phyloP scores from a whole-genome alignment of 2,888 invertebrate species.

The Gastrophysa polygoni region DNA sequence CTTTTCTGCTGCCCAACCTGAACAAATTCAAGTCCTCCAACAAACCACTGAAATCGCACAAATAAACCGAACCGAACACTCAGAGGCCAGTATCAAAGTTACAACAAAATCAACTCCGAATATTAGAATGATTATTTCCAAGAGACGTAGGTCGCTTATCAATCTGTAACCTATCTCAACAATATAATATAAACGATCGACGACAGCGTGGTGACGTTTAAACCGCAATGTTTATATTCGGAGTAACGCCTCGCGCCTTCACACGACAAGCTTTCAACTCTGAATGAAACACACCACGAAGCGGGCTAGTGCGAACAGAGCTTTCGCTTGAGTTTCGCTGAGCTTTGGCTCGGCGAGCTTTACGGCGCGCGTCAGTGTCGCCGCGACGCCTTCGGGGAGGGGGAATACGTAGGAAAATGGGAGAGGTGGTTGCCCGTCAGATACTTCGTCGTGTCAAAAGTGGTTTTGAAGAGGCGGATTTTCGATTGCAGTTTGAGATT shows the following conservation, averaged over 20 bases:
- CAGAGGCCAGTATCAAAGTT: constrained; percentile 25
- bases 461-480: constrained; percentile 18
- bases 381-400: constrained; percentile 47
- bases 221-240: constrained; percentile 10
- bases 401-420: constrained; percentile 48
- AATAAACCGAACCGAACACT: constrained; percentile 25
- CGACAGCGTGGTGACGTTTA: not conserved
- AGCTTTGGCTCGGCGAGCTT: constrained; percentile 30
- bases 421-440: constrained; percentile 48
- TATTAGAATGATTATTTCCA: not conserved
- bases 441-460: constrained; percentile 52
- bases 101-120: constrained; percentile 8
- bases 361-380: constrained; percentile 22
- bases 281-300: constrained; percentile 29
- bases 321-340: constrained; percentile 21
- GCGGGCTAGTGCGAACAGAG: constrained; percentile 12
- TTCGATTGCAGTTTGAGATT: not conserved
- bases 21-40: constrained; percentile 23
- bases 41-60: constrained; percentile 26
- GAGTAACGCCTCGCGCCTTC: constrained; percentile 17
- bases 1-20: constrained; percentile 7
- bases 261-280: constrained; percentile 33
- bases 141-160: constrained; percentile 16
- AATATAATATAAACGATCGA: constrained; percentile 13
- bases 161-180: constrained; percentile 31